A percentile compares a stretch with the other conserved stretches of the same genome.
Evolutionary conservation across 2,797 vertebrate genomes (phyloP).

Genomic region (Ptychadena robeensis): DNA sequence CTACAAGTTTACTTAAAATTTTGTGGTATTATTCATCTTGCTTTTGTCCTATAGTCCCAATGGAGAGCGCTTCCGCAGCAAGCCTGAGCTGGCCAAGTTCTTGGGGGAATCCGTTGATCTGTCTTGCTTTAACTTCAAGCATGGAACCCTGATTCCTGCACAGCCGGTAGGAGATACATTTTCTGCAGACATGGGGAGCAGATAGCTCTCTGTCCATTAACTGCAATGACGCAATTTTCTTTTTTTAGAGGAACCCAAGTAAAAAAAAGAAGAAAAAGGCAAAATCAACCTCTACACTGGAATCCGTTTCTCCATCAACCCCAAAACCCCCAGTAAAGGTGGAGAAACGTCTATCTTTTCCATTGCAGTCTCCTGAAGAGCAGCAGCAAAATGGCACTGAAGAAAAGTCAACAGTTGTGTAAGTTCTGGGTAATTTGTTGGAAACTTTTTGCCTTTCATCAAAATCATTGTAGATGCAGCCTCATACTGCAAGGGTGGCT

Average conservation of each 20-base stretch:
- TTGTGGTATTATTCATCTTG: background rate
- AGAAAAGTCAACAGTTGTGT: background rate
- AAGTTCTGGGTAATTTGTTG: too few relatives aligned
- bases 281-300: background rate
- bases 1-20: background rate
- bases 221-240: background rate
- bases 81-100: conserved; percentile 80
- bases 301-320: background rate
- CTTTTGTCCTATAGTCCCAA: conserved; percentile 73
- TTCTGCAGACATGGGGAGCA: background rate
- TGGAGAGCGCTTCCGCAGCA: conserved; percentile 84
- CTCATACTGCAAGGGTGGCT: background rate
- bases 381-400: background rate
- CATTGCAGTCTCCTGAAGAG: background rate
- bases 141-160: conserved; percentile 64
- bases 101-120: conserved; percentile 77
- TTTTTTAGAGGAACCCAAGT: background rate
- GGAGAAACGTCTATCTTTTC: background rate
- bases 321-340: background rate
- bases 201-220: background rate
- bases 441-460: too few relatives aligned
- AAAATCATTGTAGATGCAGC: background rate
- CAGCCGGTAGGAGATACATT: conserved; percentile 1
- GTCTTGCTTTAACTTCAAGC: conserved; percentile 82
- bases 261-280: background rate